Conservation (phyloP, 2,888 invertebrate species). For the Pandemis heparana region DNA sequence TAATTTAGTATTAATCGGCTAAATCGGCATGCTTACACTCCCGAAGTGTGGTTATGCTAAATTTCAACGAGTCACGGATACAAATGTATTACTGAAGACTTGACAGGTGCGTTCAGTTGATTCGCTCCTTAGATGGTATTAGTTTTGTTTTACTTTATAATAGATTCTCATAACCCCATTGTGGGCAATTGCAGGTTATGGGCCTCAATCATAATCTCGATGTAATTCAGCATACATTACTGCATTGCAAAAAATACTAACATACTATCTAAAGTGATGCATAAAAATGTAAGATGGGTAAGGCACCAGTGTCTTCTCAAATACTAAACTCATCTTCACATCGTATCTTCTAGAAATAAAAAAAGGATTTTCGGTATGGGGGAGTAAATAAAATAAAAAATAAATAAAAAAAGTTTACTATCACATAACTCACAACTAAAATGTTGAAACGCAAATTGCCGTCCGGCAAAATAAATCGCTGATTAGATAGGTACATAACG, state of each 20-base stretch:
- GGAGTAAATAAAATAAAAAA: constrained; percentile 59
- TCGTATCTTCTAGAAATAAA: not conserved
- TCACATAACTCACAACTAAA: constrained; percentile 64
- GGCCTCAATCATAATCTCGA: not conserved
- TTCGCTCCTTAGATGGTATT: too few relatives aligned
- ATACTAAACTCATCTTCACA: not conserved
- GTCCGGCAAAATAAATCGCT: constrained; percentile 15
- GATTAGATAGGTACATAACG: constrained; percentile 11
- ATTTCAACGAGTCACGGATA: constrained; percentile 9
- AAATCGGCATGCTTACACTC: not conserved
- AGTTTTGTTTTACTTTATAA: not conserved
- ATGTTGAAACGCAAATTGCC: constrained; percentile 46
- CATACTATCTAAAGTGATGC: constrained; percentile 20
- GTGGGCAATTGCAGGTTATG: constrained; percentile 11
- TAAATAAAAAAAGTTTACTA: constrained; percentile 72
- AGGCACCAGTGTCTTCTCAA: constrained; percentile 66
- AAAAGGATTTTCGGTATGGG: not conserved
- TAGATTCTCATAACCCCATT: not conserved
- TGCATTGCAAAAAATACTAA: constrained; percentile 14
- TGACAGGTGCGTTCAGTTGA: too few relatives aligned
- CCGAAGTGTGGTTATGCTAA: not conserved
- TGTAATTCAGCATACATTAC: constrained; percentile 6
- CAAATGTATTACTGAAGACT: not conserved
- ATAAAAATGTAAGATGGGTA: constrained; percentile 67
- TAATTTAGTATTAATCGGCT: not conserved